Conservation (phyloP, 2,113 vertebrate species). For the Tiliqua scincoides region DNA sequence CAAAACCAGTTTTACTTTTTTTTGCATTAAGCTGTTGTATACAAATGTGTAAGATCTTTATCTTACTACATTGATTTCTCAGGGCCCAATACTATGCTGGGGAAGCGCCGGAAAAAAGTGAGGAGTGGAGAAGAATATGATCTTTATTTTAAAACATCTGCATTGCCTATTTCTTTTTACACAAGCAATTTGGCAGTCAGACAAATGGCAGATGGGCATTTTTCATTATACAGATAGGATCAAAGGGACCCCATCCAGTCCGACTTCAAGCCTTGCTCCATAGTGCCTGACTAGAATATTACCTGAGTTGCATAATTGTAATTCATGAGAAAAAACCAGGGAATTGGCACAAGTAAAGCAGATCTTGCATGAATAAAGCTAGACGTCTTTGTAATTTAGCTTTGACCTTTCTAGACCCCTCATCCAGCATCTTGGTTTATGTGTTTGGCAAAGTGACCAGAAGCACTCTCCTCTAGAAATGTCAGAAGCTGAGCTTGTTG, state of each 20-base stretch:
- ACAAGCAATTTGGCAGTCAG: neutral
- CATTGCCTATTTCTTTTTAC: neutral
- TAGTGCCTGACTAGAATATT: neutral
- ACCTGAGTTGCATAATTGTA: neutral
- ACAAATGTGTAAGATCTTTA: too few species aligned
- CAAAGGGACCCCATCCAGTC: neutral
- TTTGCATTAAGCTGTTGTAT: too few species aligned
- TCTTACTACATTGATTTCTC: too few species aligned
- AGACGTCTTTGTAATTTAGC: neutral
- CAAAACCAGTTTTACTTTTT: too few species aligned
- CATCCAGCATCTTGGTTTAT: too few species aligned
- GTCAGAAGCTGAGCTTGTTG: neutral
- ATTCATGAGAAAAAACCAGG: neutral
- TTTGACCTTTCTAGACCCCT: neutral
- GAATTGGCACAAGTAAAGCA: neutral
- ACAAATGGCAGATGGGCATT: slow-evolving; percentile 18
- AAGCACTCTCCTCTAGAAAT: neutral
- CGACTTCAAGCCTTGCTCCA: neutral
- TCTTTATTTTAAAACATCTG: neutral
- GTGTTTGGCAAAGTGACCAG: neutral
- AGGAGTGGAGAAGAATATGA: too few species aligned
- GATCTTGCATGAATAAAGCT: neutral
- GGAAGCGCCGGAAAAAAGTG: too few species aligned
- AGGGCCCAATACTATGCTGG: too few species aligned
- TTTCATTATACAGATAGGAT: neutral